These are phyloP conservation scores for Philypnodon macrostomus DNA, from an alignment of 2,797 vertebrate genomes.

Conservation along the genomic window DNA sequence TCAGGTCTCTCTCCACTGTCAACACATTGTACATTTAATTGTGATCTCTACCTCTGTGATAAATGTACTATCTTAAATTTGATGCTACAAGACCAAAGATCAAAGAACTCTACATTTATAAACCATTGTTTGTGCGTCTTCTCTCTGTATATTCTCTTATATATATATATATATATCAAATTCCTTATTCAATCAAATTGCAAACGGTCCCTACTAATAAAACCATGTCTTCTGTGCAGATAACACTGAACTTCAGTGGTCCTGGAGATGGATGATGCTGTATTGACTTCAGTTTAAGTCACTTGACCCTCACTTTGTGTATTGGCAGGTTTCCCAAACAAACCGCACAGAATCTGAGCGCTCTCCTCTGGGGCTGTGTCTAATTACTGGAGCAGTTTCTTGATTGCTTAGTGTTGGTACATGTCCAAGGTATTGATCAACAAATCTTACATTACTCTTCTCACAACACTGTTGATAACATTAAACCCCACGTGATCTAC, in stretches of 20 bases:
- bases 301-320: background rate
- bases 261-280: background rate
- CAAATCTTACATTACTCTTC: background rate
- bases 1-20: too few relatives aligned
- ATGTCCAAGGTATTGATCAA: background rate
- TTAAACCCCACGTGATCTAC: background rate
- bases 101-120: too few relatives aligned
- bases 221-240: background rate
- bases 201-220: background rate
- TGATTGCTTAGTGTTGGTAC: background rate
- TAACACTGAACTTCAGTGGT: background rate
- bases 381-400: background rate
- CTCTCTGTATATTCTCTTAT: too few relatives aligned
- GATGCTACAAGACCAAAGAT: too few relatives aligned
- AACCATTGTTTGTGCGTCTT: background rate
- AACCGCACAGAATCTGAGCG: background rate
- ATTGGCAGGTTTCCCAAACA: slow-evolving; percentile 7
- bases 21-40: too few relatives aligned
- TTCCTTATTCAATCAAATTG: too few relatives aligned
- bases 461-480: background rate
- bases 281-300: background rate
- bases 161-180: too few relatives aligned
- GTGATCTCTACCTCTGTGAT: too few relatives aligned
- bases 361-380: slow-evolving; percentile 1
- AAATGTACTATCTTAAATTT: too few relatives aligned